Evolutionary conservation across 2,888 invertebrate genomes (phyloP).

Genomic region (Drosophila niveifrons): DNA sequence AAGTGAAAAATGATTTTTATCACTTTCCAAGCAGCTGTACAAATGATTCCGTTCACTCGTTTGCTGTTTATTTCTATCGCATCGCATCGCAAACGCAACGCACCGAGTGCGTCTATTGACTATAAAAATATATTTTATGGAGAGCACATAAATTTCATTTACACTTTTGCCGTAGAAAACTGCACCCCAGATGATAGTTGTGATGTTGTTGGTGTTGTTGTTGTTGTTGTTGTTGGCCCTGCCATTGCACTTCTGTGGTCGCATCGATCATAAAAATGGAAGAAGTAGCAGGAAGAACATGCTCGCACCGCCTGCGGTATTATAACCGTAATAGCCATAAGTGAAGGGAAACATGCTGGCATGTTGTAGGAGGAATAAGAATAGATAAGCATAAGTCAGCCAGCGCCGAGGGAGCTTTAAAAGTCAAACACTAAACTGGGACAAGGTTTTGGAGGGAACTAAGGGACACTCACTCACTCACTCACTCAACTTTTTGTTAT

Average conservation of each 20-base stretch:
- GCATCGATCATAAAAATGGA: conserved; percentile 68
- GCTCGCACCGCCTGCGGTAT: conserved; percentile 15
- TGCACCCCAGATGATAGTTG: conserved; percentile 64
- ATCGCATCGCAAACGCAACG: neutral
- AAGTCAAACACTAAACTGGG: neutral
- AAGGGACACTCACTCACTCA: neutral
- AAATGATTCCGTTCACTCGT: conserved; percentile 50
- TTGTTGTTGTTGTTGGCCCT: conserved; percentile 10
- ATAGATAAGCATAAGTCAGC: conserved; percentile 16
- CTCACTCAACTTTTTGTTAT: neutral
- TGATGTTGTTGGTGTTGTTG: conserved; percentile 11
- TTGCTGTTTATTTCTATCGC: conserved; percentile 51
- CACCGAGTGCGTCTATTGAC: conserved; percentile 33
- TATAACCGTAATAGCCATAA: conserved; percentile 25
- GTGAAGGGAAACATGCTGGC: conserved; percentile 25
- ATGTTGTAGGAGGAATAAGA: conserved; percentile 18
- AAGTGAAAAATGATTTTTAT: conserved; percentile 64
- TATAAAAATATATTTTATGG: conserved; percentile 41
- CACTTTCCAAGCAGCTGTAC: conserved; percentile 49
- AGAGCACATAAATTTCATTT: conserved; percentile 40
- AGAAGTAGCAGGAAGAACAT: conserved; percentile 10
- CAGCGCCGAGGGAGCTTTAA: neutral
- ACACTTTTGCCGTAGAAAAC: conserved; percentile 24
- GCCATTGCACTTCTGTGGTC: conserved; percentile 55
- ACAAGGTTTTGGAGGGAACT: neutral